phyloP scores from a whole-genome alignment of 2,113 vertebrate genomes.

The Seriola quinqueradiata region DNA sequence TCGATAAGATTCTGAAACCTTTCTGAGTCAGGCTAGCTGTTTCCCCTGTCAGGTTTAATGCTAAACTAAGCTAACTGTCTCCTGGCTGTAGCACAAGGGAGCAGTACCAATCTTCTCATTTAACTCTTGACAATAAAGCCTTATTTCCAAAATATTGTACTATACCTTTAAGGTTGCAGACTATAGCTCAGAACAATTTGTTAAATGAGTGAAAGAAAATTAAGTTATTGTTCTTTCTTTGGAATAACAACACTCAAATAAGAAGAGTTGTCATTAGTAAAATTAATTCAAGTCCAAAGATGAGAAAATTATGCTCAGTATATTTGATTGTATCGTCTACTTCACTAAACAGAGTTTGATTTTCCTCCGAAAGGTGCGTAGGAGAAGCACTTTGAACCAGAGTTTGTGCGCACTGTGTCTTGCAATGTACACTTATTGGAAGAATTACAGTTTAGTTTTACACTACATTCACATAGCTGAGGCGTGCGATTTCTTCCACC shows the following conservation, averaged over 20 bases:
- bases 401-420: background rate
- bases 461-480: background rate
- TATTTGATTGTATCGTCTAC: background rate
- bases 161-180: background rate
- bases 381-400: background rate
- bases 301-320: background rate
- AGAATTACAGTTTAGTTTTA: background rate
- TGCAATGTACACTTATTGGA: background rate
- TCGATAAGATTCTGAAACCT: no score
- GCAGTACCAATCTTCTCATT: background rate
- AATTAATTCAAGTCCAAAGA: background rate
- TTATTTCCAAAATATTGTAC: background rate
- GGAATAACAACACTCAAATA: background rate
- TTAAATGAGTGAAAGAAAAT: background rate
- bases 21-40: background rate
- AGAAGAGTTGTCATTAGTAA: background rate
- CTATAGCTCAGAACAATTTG: no score
- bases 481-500: no score
- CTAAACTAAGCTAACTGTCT: no score
- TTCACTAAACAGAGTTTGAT: background rate
- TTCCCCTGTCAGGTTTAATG: background rate
- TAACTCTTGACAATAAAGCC: background rate
- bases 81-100: no score
- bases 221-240: background rate
- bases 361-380: background rate